Base-by-base conservation (phyloP, 2,797 vertebrate genomes). In the Anolis apletophallus region DNA sequence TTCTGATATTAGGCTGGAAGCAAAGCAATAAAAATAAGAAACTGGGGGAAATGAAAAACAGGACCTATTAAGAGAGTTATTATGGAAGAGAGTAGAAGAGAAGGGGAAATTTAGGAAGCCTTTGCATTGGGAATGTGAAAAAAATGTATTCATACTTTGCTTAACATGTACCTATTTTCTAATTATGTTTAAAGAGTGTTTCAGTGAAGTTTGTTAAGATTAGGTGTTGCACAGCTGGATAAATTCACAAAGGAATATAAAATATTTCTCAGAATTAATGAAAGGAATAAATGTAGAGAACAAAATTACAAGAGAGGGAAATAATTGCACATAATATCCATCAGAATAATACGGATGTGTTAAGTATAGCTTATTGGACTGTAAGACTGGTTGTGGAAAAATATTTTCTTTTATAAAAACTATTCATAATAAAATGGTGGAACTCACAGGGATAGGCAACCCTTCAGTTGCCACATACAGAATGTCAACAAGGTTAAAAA, bases 251-350 rank as follows among this genome's bases (percentile, higher is more conserved):
- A 88, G 75, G 7, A 90, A 84, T 57, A 19, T 85, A 59, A 92
- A 92, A 90, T 89, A 59, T 88, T 88, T 81, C 78, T 77, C n/a
- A 79, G 83, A 83, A 83, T 81, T 91, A 93, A 83, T 85, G 34
- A 46, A 92, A 88, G 78, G 69, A 88, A 84, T 84, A 83, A 87
- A 91, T 68, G 88, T 73, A 83, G 81, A 91, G 86, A 88, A 11
- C 3, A 86, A 92, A 85, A 89, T 93, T 88, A 82, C 88, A 84
- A 14, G 59, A 89, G 81, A 83, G 82, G 85, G 71, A 92, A 92
- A 73, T 88, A 88, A 88, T 90, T 88, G 55, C 81, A 85, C 50
- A 72, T 86, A 87, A 89, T 90, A 74, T 21, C 64, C 40, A 83
- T 2, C 46, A 57, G 85, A 81, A 78, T 83, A 92, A 85, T 79